Base-by-base conservation (phyloP, 2,888 invertebrate genomes). In the Apodemia mormo region DNA sequence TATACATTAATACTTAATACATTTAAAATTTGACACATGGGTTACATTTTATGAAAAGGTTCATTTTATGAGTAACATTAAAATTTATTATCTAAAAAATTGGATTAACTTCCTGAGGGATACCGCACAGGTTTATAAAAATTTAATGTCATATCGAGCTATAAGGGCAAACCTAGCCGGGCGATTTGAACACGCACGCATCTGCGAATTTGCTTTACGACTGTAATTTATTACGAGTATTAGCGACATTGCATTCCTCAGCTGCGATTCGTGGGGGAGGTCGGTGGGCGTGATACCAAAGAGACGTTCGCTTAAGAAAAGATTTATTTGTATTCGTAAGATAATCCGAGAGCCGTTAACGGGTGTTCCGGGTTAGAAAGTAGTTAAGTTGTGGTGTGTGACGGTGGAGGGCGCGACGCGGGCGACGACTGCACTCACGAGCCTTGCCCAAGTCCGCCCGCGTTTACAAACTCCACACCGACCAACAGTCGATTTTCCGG, bases 401-500 rank as follows among this genome's bases (percentile, higher is more conserved):
- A 80, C 79, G 80, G 79, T 78, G 75, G 78, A 74, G 67, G 76
- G 76, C 61, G 75, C 65, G 71, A 72, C 66, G 76, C 72, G 73
- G 75, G 71, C 72, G 74, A 54, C 75, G 80, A 74, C 79, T 80
- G 77, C 78, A 80, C 82, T 88, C 68, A 92, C 82, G 94, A 88
- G 83, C 92, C 87, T 83, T 93, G 94, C 77, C 94, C 93, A 86
- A 94, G 49, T 49, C 49, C 86, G 82, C 88, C 87, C 84, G 88
- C 85, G 86, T 85, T 92, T 89, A 95, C 89, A 88, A 94, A 95
- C 93, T 95, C 95, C 85, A 94, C 94, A 86, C 95, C 94, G 85
- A 95, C 94, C 92, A 95, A 89, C 84, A 91, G 94, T 84, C 94
- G 94, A 90, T 94, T 94, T 90, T 95, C 95, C 90, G 94, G 93